Base-by-base conservation (phyloP, 1,140 invertebrate genomes). In the Phocides pigmalion region DNA sequence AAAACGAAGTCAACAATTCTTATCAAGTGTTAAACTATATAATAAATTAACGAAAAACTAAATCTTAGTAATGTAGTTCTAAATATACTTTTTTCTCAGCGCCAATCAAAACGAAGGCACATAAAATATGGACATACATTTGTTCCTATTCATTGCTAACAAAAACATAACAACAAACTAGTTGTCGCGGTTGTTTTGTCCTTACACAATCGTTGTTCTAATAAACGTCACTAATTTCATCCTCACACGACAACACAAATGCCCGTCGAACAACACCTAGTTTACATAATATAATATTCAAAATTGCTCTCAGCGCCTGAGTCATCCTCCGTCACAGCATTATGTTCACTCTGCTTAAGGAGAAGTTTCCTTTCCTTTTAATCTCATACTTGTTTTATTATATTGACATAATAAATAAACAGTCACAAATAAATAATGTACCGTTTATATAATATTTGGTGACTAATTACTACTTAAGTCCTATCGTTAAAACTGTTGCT, bases 211-310 rank as follows among this genome's bases (percentile, higher is more conserved):
- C 64, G 62, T 78, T 84, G 75, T 84, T 79, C 76, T 82, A 86
- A 86, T 88, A 87, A 84, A 84, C 77, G 76, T 85, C 75, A 83
- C 81, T 89, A 90, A 90, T 88, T 89, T 84, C 72, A 67, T 82
- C 76, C 76, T 66, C 70, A 68, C 70, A 72, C 70, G 69, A 80
- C 71, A 81, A 83, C 70, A 76, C 68, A 62, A 74, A 64, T 67
- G 62, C 65, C 68, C 39, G 42, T 63, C 47, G 53, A 76, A 86
- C 82, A 79, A 80, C 81, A 80, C 76, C 87, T 85, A 87, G 72
- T 89, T 91, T 83, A 89, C 89, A 89, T 91, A 89, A 87, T 86
- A 87, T 88, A 87, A 87, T 89, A 90, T 89, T 91, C 81, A 87
- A 87, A 84, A 86, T 84, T 83, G 78, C 80, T 86, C 84, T 83